Percentiles rank a stretch among this genome's conserved stretches.
These are phyloP conservation scores for Drosophila bunnanda DNA, from an alignment of 2,888 invertebrate species.

Conservation along the genomic window DNA sequence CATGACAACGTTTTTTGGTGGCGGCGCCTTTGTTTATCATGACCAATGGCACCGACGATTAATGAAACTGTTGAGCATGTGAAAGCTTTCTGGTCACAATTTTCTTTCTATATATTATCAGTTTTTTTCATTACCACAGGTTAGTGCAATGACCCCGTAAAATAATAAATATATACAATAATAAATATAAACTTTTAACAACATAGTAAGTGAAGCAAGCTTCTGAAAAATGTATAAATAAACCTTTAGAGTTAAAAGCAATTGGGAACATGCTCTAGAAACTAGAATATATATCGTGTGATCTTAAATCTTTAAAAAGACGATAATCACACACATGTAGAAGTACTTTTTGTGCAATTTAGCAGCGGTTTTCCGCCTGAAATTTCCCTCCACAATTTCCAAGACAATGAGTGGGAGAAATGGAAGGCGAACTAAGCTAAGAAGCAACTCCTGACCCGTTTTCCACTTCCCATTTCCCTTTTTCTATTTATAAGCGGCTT, in stretches of 20 bases:
- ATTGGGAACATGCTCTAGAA: constrained; percentile 1
- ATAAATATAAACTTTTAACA: too few species aligned
- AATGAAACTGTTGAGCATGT: constrained; percentile 29
- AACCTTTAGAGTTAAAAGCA: background rate
- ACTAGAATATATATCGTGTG: background rate
- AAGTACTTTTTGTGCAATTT: constrained; percentile 49
- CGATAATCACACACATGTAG: constrained; percentile 1
- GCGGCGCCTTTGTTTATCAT: constrained; percentile 77
- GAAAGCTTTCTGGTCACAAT: constrained; percentile 44
- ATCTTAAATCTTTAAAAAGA: background rate
- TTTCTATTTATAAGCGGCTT: constrained; percentile 67
- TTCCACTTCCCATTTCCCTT: constrained; percentile 33
- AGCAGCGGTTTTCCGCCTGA: constrained; percentile 57
- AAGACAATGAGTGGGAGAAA: constrained; percentile 46
- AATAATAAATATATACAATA: too few species aligned
- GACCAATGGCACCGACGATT: constrained; percentile 58
- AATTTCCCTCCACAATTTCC: constrained; percentile 60
- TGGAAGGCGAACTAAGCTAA: constrained; percentile 9
- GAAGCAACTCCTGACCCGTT: constrained; percentile 69
- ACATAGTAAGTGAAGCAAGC: too few species aligned
- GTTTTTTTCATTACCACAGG: constrained; percentile 19
- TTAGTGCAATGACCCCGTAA: constrained; percentile 12
- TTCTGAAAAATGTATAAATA: too few species aligned
- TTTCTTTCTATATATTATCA: constrained; percentile 22
- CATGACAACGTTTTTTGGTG: constrained; percentile 59